Conservation (phyloP, 2,888 invertebrate genomes). For the Ochropleura plecta region DNA sequence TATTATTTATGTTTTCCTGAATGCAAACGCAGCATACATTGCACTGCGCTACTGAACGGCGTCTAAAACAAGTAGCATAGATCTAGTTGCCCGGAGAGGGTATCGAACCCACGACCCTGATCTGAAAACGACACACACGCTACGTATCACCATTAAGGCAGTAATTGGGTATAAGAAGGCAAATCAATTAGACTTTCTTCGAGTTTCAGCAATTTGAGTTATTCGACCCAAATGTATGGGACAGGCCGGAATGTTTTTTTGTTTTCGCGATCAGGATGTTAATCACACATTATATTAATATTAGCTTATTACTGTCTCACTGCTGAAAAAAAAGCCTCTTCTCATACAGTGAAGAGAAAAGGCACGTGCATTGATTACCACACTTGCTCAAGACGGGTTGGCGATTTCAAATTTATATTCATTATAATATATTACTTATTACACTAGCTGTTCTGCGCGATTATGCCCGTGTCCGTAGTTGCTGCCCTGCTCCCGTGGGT, state of each 20-base stretch:
- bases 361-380: no score
- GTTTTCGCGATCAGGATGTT: not conserved
- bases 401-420: no score
- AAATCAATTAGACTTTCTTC: not conserved
- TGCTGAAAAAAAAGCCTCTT: no score
- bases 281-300: not conserved
- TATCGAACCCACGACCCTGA: constrained; percentile 45
- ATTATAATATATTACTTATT: no score
- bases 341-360: no score
- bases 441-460: no score
- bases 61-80: not conserved
- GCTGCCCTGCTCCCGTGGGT: no score
- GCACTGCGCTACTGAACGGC: not conserved
- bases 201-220: not conserved
- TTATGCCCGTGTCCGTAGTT: no score
- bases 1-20: not conserved
- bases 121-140: constrained; percentile 31
- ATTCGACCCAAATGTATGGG: not conserved
- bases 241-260: not conserved
- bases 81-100: constrained; percentile 19
- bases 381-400: no score
- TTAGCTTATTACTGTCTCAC: no score
- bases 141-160: constrained; percentile 13
- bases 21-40: not conserved
- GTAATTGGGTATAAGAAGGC: constrained; percentile 15